Conservation (phyloP, 2,797 vertebrate genomes). For the Morus bassanus region DNA sequence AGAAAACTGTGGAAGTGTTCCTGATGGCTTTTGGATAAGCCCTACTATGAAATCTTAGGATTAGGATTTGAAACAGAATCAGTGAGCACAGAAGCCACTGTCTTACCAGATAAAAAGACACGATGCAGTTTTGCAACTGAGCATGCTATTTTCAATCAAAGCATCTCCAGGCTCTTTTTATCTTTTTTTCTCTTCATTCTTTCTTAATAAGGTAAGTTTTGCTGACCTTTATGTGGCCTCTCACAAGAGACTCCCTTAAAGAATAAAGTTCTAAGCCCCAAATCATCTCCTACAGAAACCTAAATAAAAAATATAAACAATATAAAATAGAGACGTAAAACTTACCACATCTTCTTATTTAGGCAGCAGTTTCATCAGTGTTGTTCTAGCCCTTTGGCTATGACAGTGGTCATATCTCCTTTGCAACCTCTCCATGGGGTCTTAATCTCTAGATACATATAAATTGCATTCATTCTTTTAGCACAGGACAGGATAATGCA, state of each 20-base stretch:
- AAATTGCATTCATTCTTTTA: constrained; percentile 7
- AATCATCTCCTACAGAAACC: background rate
- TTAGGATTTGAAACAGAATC: background rate
- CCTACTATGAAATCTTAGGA: background rate
- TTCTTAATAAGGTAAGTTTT: constrained; percentile 12
- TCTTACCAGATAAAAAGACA: background rate
- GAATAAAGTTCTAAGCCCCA: background rate
- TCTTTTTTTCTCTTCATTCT: background rate
- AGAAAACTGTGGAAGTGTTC: background rate
- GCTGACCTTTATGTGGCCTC: background rate
- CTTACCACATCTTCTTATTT: background rate
- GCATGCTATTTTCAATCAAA: background rate
- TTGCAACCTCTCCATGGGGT: background rate
- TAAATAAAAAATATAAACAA: background rate
- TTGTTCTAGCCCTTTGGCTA: background rate
- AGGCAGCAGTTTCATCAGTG: background rate
- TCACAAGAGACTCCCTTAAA: background rate
- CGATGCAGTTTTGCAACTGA: background rate
- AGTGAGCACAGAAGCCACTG: background rate
- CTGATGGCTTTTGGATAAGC: background rate
- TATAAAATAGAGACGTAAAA: background rate
- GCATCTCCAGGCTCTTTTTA: background rate
- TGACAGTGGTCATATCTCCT: background rate
- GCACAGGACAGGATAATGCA: background rate
- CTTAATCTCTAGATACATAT: constrained; percentile 5